Conservation (phyloP, 1,140 invertebrate genomes). For the Lordiphosa clarofinis region DNA sequence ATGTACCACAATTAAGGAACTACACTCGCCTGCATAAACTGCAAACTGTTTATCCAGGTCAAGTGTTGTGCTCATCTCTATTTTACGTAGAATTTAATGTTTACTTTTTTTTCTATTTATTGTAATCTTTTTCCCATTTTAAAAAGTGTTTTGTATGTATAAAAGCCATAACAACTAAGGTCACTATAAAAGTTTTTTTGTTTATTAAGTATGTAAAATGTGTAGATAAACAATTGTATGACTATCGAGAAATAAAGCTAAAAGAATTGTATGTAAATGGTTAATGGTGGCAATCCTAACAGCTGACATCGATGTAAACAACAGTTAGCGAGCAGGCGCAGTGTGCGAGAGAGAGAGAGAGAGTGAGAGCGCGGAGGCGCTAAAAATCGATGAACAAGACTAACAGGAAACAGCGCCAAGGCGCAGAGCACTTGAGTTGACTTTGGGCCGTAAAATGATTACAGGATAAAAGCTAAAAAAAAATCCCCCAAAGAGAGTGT, state of each 20-base stretch:
- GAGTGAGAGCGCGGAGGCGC: constrained; percentile 28
- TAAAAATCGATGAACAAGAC: constrained; percentile 61
- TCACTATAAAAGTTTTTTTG: constrained; percentile 64
- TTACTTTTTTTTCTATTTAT: constrained; percentile 60
- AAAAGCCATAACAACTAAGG: constrained; percentile 74
- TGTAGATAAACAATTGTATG: constrained; percentile 46
- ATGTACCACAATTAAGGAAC: no score
- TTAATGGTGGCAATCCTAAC: constrained; percentile 14
- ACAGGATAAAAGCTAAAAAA: constrained; percentile 66
- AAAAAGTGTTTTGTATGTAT: constrained; percentile 24
- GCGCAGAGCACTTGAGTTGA: constrained; percentile 64
- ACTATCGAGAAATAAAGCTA: constrained; percentile 48
- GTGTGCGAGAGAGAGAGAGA: constrained; percentile 6
- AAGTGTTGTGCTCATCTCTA: not conserved
- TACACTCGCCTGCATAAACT: not conserved
- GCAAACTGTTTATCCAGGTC: constrained; percentile 13
- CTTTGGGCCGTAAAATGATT: constrained; percentile 72
- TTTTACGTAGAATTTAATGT: constrained; percentile 18
- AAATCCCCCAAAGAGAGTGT: constrained; percentile 15
- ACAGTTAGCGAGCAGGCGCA: constrained; percentile 17
- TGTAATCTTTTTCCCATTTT: constrained; percentile 39
- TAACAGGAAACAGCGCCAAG: constrained; percentile 55
- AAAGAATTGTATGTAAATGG: constrained; percentile 16
- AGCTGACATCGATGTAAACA: constrained; percentile 46
- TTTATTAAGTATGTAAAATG: constrained; percentile 26